Evolutionary conservation across 2,113 vertebrate genomes (phyloP), one percentile per base, ranked within the genome.

Genomic region (Ceyx melanurus): DNA sequence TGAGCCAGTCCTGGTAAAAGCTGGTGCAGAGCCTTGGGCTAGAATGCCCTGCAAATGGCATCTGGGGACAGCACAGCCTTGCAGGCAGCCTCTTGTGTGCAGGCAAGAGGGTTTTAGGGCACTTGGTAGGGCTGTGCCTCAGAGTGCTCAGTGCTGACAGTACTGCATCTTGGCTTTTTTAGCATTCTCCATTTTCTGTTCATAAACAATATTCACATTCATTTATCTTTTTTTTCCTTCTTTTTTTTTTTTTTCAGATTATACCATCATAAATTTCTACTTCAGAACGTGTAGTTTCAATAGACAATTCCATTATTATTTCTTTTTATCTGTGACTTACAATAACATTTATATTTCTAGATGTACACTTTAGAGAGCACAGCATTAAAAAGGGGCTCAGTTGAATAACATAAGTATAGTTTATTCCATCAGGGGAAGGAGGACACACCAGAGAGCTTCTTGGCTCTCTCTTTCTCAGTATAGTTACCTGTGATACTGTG

Each of bases 21-120:
- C 11, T 45, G 51, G 13, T 6, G 6, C 25, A 56, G 33, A 60
- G 31, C 6, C 25, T 53, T 2, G 2, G 22, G 10, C 4, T 48
- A 45, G 20, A 50, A 84, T 54, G 20, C 5, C 29, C 29, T 57
- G 13, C 7, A 70, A 70, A 71, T 22, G 16, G 16, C 15, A 14
- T 11, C 3, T 0, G 1, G 26, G 17, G 13, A 73, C 45, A 80
- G 5, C 0, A 0, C 29, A 76, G 67, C 35, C 35, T 73, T 48
- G 23, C n/a, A 45, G 50, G 54, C 5, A 65, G 10, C 12, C 26
- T 73, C 29, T 77, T 61, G 25, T 4, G 0, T 18, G 17, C 12
- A 65, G 29, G 7, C 2, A 9, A 28, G 21, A 50, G 18, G 7
- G 0, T 79, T 71, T 61, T 28, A 66, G 18, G 31, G 56, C 10